Percentiles rank a stretch among this genome's conserved stretches.
Conservation (phyloP, 2,888 invertebrate species). For the Orchestes rusci region DNA sequence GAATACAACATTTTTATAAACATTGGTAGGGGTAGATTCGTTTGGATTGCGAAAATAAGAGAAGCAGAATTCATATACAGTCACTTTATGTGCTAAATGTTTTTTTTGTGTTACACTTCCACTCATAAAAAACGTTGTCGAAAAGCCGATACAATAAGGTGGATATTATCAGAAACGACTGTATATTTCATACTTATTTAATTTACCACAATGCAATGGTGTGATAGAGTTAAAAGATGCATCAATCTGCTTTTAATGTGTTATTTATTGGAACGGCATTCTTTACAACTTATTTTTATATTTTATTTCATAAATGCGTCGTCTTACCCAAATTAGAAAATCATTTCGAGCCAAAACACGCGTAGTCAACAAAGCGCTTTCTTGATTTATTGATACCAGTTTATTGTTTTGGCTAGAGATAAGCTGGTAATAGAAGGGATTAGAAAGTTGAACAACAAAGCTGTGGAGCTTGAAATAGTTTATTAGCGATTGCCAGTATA, state of each 20-base stretch:
- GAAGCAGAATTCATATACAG: constrained; percentile 41
- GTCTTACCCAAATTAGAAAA: too few relatives aligned
- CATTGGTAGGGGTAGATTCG: too few relatives aligned
- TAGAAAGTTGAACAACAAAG: constrained; percentile 20
- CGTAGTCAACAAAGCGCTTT: too few relatives aligned
- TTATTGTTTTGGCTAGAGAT: too few relatives aligned
- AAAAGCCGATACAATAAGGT: constrained; percentile 17
- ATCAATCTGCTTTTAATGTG: constrained; percentile 16
- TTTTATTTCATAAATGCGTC: constrained; percentile 12
- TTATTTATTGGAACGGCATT: constrained; percentile 27
- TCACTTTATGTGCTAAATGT: constrained; percentile 40
- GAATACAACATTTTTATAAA: too few relatives aligned
- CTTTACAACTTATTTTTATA: constrained; percentile 16
- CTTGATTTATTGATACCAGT: too few relatives aligned
- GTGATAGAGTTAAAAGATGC: constrained; percentile 14
- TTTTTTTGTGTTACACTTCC: constrained; percentile 24
- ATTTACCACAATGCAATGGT: constrained; percentile 18
- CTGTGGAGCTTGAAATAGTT: constrained; percentile 33
- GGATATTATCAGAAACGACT: constrained; percentile 17
- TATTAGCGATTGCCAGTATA: constrained; percentile 38
- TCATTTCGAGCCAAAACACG: too few relatives aligned
- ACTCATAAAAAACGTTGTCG: constrained; percentile 23
- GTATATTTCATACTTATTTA: constrained; percentile 15
- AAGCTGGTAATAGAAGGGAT: too few relatives aligned
- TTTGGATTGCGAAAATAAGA: constrained; percentile 43